Evolutionary conservation across 2,113 vertebrate species (phyloP), one percentile per base, ranked within the genome.

Genomic region (Sceloporus undulatus): DNA sequence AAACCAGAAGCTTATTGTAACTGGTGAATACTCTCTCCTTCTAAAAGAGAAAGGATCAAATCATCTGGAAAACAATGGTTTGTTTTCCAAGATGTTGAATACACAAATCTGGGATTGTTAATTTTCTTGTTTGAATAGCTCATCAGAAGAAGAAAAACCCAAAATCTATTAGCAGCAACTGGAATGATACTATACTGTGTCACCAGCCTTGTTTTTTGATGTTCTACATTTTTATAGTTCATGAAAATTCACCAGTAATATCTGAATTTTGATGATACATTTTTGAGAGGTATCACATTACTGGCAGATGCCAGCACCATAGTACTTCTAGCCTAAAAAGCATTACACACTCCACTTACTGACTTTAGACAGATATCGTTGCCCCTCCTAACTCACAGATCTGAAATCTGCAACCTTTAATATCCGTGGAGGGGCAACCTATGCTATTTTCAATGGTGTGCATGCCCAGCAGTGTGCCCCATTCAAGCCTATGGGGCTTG

Each of bases 1-100:
- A 94, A 95, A 86, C 82, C 0, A 93, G 82, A 79, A 94, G 92
- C 94, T 94, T 94, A 91, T 87, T 95, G 94, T 93, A 38, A n/a
- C 93, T 94, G 91, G 16, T 91, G 93, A 92, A 93, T 92, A 83
- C 56, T 1, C 92, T 85, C 59, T 80, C 42, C 23, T 79, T 95
- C 65, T 81, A 10, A 34, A 62, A 48, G 48, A 65, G 25, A 62
- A 79, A 74, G 52, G 38, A 48, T 40, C 42, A 89, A 94, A 94
- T 95, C 89, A 94, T 90, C 91, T 95, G 93, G 91, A 94, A 95
- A 92, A 90, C 34, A 88, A 82, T 0, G 0, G 38, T 86, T 95
- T 95, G 94, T 92, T 95, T 84, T 2, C 89, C 34, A 0, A 9
- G 80, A 25, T 10, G 91, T 65, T 0, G 0, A 91, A 18, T 13